Percentiles rank a stretch among this genome's conserved stretches.
Evolutionary conservation across 2,113 vertebrate species (phyloP).

Genomic region (Eudyptes chrysolophus): DNA sequence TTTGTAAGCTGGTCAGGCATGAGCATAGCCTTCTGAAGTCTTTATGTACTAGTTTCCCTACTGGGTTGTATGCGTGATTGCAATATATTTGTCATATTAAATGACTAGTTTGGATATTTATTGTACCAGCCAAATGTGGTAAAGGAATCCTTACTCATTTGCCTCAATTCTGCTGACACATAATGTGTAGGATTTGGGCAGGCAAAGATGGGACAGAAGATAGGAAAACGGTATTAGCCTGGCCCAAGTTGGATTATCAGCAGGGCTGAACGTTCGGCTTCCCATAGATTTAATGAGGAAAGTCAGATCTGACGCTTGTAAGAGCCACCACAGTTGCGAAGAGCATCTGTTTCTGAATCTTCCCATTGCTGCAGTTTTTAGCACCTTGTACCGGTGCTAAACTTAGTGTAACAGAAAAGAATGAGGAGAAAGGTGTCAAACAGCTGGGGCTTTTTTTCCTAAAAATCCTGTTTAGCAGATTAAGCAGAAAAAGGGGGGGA

Average conservation of each 20-base stretch:
- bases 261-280: background rate
- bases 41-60: background rate
- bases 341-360: background rate
- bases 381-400: background rate
- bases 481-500: background rate
- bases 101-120: background rate
- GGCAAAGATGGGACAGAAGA: background rate
- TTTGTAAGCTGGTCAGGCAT: slow-evolving; percentile 1
- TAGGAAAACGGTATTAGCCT: background rate
- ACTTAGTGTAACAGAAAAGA: background rate
- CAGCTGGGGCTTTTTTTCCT: background rate
- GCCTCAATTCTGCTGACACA: background rate
- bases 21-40: slow-evolving; percentile 16
- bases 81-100: background rate
- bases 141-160: background rate
- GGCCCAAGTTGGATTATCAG: background rate
- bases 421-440: background rate
- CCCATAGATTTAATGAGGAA: background rate
- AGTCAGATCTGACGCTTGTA: background rate
- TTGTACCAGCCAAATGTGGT: background rate
- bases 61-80: background rate
- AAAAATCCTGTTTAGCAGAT: background rate
- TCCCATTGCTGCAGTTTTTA: background rate
- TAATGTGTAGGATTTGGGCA: background rate
- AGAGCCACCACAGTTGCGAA: background rate